Percentiles rank a stretch among this genome's conserved stretches.
These are phyloP conservation scores for Propithecus coquereli DNA, from an alignment of 2,113 vertebrate genomes.

Conservation along the genomic window DNA sequence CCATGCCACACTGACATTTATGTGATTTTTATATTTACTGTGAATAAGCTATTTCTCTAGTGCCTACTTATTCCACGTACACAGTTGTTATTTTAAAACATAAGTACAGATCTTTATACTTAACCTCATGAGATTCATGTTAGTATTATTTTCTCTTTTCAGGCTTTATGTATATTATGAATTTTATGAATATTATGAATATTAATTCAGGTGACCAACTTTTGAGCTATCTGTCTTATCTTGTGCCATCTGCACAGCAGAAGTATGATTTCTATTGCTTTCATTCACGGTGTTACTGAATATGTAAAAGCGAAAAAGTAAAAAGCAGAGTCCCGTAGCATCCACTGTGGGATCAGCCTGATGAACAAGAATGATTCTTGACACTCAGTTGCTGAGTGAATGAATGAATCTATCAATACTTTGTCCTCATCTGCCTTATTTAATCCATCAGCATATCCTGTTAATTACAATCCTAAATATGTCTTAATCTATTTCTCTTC, in stretches of 20 bases:
- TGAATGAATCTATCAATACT: not conserved
- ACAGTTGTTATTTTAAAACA: not conserved
- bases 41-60: too few species aligned
- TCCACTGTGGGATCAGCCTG: not conserved
- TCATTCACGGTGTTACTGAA: constrained; percentile 38
- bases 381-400: not conserved
- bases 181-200: too few species aligned
- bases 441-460: not conserved
- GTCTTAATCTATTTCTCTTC: not conserved
- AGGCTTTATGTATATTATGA: constrained; percentile 14
- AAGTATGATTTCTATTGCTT: constrained; percentile 30
- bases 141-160: not conserved
- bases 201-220: not conserved
- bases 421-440: not conserved
- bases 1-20: not conserved
- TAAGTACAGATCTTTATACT: not conserved
- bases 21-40: not conserved
- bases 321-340: not conserved
- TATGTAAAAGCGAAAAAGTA: constrained; percentile 44
- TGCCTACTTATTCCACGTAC: too few species aligned
- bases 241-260: not conserved
- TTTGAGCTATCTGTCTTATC: not conserved
- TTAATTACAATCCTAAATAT: not conserved
- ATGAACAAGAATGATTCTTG: not conserved
- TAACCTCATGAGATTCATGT: not conserved